These are phyloP conservation scores for Yoshiicerus persimilis DNA, from an alignment of 1,140 invertebrate genomes.

Conservation along the genomic window DNA sequence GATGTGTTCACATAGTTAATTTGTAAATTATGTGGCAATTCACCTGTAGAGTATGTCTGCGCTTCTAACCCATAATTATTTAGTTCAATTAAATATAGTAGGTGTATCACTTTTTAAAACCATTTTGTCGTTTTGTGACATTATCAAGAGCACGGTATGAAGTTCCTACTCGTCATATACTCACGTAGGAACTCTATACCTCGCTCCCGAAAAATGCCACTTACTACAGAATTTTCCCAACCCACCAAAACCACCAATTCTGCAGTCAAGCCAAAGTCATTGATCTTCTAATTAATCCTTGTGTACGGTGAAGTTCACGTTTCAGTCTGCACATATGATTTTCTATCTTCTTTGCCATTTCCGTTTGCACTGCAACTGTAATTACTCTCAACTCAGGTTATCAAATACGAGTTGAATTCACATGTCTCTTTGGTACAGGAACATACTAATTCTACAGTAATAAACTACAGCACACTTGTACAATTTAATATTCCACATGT, in stretches of 20 bases:
- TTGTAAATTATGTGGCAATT: background rate
- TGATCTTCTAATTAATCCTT: background rate
- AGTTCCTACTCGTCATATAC: conserved; percentile 34
- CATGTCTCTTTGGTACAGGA: background rate
- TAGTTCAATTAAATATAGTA: background rate
- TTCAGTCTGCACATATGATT: background rate
- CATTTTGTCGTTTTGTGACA: background rate
- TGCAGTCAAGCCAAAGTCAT: background rate
- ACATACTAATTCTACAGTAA: background rate
- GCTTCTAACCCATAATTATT: background rate
- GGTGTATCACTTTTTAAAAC: background rate
- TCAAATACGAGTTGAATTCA: background rate
- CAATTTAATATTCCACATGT: background rate
- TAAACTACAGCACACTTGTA: background rate
- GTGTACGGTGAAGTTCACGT: background rate
- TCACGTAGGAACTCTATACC: conserved; percentile 42
- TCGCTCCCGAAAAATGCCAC: conserved; percentile 34
- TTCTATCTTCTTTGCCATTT: background rate
- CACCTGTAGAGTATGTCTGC: background rate
- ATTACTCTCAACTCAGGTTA: background rate
- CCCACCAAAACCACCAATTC: background rate
- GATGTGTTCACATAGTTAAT: background rate
- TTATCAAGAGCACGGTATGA: conserved; percentile 39
- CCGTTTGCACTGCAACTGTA: background rate
- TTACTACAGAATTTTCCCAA: conserved; percentile 1